Evolutionary conservation across 2,888 invertebrate species (phyloP).

Genomic region (Microctonus hyperodae): DNA sequence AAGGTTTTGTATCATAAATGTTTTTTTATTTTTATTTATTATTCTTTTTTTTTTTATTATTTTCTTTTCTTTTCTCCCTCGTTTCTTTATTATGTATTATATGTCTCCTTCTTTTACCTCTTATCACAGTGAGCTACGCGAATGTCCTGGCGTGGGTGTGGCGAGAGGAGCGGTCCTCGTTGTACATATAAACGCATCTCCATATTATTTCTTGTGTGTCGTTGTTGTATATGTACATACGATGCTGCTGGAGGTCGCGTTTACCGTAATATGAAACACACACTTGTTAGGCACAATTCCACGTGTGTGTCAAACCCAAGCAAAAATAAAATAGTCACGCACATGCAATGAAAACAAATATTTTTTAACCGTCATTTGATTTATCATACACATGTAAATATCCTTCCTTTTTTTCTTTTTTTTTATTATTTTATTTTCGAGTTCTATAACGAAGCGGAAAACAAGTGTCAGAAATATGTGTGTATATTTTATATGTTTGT

Average conservation of each 20-base stretch:
- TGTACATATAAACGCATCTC: conserved; percentile 34
- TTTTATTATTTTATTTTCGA: too few relatives aligned
- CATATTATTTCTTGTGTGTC: conserved; percentile 12
- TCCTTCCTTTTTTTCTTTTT: conserved; percentile 3
- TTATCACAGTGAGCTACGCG: conserved; percentile 40
- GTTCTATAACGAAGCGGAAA: too few relatives aligned
- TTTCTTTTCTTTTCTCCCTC: too few relatives aligned
- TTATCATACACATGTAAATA: too few relatives aligned
- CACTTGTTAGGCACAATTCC: background rate
- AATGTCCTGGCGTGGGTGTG: conserved; percentile 55
- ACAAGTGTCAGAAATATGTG: conserved; percentile 14
- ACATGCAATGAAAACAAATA: background rate
- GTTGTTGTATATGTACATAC: conserved; percentile 8
- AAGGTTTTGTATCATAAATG: conserved; percentile 35
- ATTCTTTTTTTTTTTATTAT: background rate
- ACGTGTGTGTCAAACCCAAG: background rate
- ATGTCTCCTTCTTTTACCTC: conserved; percentile 22
- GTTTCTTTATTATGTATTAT: background rate
- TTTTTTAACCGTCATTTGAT: too few relatives aligned
- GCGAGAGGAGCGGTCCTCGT: conserved; percentile 45
- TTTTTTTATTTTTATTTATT: conserved; percentile 10
- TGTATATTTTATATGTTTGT: conserved; percentile 21
- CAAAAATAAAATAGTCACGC: background rate
- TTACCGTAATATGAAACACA: conserved; percentile 37
- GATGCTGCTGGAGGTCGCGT: conserved; percentile 29